These are phyloP conservation scores for Nephrotoma appendiculata DNA, from an alignment of 2,888 invertebrate species.

Conservation along the genomic window DNA sequence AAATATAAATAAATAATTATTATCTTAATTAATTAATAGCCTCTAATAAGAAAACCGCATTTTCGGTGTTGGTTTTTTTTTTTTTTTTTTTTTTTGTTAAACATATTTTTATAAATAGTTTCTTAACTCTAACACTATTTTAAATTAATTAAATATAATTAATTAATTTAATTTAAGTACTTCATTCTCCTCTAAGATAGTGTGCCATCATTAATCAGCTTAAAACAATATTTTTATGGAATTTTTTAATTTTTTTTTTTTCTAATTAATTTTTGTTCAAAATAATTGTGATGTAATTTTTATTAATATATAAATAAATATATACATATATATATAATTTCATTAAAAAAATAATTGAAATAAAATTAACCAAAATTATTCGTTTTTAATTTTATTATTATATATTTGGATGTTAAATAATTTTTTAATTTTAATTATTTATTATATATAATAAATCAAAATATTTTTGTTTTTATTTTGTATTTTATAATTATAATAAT, in stretches of 20 bases:
- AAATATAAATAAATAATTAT: neutral
- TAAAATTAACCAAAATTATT: neutral
- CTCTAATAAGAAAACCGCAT: neutral
- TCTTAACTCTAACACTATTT: neutral
- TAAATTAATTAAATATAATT: neutral
- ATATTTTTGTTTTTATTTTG: neutral
- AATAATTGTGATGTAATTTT: neutral
- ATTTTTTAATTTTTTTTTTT: neutral
- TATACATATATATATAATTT: neutral
- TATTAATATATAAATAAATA: neutral
- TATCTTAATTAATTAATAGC: neutral
- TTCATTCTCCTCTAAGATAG: neutral
- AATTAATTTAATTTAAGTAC: neutral
- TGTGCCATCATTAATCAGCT: neutral
- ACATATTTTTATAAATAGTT: neutral
- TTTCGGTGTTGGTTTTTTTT: neutral
- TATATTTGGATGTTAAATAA: neutral
- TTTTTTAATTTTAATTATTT: neutral
- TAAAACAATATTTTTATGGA: neutral
- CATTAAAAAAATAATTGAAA: neutral
- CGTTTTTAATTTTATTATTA: neutral
- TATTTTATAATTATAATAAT: neutral
- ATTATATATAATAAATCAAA: neutral
- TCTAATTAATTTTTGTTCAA: neutral
- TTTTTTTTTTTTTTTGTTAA: neutral